phyloP scores from a whole-genome alignment of 2,113 vertebrate species.

The Pan paniscus region DNA sequence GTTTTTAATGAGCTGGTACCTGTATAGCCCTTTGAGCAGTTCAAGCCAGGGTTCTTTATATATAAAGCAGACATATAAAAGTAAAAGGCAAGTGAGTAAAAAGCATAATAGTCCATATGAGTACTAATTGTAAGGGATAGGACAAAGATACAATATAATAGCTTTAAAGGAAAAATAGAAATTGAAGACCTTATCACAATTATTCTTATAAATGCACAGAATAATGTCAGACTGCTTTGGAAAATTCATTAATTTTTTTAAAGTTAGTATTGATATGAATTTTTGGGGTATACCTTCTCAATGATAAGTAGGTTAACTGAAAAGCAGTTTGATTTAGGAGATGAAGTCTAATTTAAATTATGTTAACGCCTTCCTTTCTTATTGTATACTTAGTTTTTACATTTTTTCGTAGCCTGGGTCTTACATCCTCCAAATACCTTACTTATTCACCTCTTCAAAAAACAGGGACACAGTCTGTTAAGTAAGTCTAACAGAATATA shows the following conservation, averaged over 20 bases:
- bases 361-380: background rate
- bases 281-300: background rate
- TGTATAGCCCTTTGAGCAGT: background rate
- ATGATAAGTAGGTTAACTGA: background rate
- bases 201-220: background rate
- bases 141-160: background rate
- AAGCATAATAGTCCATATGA: background rate
- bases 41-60: background rate
- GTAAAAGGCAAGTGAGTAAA: background rate
- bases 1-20: slow-evolving; percentile 11
- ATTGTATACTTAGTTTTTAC: background rate
- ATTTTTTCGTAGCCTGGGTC: background rate
- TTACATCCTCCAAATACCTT: background rate
- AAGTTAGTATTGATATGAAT: background rate
- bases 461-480: background rate
- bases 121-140: slow-evolving; percentile 16
- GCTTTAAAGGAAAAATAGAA: background rate
- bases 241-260: background rate
- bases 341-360: background rate
- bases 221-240: background rate
- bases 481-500: background rate
- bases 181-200: background rate
- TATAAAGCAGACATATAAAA: background rate
- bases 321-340: background rate
- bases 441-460: background rate